These are phyloP conservation scores for Ceraclea dissimilis DNA, from an alignment of 2,888 invertebrate species.

Conservation along the genomic window DNA sequence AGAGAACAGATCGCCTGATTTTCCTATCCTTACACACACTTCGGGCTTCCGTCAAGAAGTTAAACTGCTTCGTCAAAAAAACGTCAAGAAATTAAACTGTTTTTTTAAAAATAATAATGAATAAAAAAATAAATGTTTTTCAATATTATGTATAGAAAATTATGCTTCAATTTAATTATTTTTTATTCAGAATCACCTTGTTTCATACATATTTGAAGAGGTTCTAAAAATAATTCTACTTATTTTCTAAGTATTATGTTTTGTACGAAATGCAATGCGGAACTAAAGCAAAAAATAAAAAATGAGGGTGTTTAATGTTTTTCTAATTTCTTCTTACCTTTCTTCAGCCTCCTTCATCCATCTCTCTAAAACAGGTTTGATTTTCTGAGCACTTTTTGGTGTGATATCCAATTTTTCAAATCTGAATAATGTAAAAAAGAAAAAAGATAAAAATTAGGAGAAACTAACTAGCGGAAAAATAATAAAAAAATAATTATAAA, in stretches of 20 bases:
- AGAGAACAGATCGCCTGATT: too few species aligned
- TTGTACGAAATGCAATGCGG: neutral
- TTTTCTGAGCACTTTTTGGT: constrained; percentile 98
- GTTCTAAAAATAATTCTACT: too few species aligned
- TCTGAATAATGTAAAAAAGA: constrained; percentile 49
- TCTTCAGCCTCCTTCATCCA: constrained; percentile 99
- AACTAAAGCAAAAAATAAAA: neutral
- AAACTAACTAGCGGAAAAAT: constrained; percentile 18
- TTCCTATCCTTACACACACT: too few species aligned
- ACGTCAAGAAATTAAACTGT: too few species aligned
- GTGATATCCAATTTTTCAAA: constrained; percentile 99
- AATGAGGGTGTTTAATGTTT: neutral
- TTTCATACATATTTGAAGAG: constrained; percentile 6
- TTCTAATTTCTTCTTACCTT: constrained; percentile 56
- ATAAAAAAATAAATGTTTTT: too few species aligned
- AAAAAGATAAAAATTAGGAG: constrained; percentile 23
- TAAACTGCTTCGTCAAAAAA: too few species aligned
- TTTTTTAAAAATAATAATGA: too few species aligned
- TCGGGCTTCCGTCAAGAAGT: too few species aligned
- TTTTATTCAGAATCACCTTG: neutral
- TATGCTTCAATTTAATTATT: too few species aligned
- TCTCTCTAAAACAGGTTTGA: constrained; percentile 94
- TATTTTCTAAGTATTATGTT: too few species aligned
- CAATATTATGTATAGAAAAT: too few species aligned
- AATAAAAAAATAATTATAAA: constrained; percentile 8